A percentile compares a stretch with the other conserved stretches of the same genome.
phyloP scores from a whole-genome alignment of 1,140 invertebrate species.

The Formica exsecta region DNA sequence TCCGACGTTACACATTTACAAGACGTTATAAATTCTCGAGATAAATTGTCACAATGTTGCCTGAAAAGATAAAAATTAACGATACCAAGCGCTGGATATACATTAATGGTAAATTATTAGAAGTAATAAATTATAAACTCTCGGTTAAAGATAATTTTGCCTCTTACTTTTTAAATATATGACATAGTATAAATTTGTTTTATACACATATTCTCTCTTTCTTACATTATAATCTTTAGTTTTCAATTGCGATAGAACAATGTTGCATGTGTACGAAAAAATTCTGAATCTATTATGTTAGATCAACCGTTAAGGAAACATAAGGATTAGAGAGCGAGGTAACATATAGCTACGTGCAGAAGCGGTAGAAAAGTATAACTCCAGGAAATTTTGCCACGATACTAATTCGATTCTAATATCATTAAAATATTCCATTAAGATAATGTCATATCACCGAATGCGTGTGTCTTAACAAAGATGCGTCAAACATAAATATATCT shows the following conservation, averaged over 20 bases:
- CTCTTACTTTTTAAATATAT: no score
- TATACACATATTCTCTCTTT: no score
- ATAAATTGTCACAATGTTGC: constrained; percentile 33
- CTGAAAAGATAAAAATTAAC: constrained; percentile 17
- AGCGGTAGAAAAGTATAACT: no score
- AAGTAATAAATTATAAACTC: not conserved
- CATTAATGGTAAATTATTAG: constrained; percentile 7
- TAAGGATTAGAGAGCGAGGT: no score
- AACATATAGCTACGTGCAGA: no score
- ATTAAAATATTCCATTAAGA: not conserved
- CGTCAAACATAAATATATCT: not conserved
- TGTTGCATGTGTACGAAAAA: no score
- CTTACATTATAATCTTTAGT: no score
- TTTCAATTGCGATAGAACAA: no score
- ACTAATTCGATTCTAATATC: not conserved
- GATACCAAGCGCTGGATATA: constrained; percentile 1
- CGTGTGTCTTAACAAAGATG: constrained; percentile 10
- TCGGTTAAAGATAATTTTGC: not conserved
- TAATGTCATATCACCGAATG: constrained; percentile 28
- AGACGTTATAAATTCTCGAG: not conserved
- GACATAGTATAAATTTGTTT: no score
- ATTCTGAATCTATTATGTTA: no score
- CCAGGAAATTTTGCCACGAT: no score
- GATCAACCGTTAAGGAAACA: not conserved
- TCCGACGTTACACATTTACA: not conserved